Conservation (phyloP, 2,113 vertebrate genomes). For the Ctenodactylus gundi region DNA sequence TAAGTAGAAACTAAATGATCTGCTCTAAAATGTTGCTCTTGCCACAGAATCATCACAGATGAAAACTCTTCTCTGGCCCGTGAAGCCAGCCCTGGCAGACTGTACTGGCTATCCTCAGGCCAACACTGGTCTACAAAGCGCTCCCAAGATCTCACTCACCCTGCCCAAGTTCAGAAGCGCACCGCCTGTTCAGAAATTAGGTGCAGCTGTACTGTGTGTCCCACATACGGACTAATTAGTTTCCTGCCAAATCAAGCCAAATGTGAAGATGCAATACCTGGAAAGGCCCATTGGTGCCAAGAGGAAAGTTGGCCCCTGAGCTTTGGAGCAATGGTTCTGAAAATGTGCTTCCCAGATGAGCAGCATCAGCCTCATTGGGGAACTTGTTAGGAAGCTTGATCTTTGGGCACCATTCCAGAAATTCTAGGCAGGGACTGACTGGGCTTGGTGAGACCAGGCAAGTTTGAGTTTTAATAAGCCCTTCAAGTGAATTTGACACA, state of each 20-base stretch:
- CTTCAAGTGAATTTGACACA: background rate
- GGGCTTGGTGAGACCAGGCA: background rate
- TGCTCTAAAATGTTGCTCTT: background rate
- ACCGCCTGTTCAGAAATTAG: background rate
- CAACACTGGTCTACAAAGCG: background rate
- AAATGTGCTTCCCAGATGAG: background rate
- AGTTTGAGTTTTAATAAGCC: background rate
- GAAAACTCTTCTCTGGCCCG: background rate
- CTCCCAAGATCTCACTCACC: background rate
- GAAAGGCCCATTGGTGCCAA: background rate
- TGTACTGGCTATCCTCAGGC: background rate
- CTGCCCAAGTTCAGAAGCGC: background rate
- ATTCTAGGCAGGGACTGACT: too few species aligned
- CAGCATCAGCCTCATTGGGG: background rate
- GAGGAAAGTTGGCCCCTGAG: background rate
- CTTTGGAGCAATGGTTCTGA: background rate
- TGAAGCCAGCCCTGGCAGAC: background rate
- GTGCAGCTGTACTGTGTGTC: background rate
- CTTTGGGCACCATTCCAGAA: background rate
- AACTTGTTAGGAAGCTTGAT: background rate
- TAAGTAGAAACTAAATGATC: conserved; percentile 24
- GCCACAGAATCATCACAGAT: conserved; percentile 29
- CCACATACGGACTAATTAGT: background rate
- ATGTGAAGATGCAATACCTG: background rate
- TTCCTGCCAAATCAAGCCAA: background rate